These are phyloP conservation scores for Gymnocypris eckloni DNA, from an alignment of 2,797 vertebrate genomes.

Conservation along the genomic window DNA sequence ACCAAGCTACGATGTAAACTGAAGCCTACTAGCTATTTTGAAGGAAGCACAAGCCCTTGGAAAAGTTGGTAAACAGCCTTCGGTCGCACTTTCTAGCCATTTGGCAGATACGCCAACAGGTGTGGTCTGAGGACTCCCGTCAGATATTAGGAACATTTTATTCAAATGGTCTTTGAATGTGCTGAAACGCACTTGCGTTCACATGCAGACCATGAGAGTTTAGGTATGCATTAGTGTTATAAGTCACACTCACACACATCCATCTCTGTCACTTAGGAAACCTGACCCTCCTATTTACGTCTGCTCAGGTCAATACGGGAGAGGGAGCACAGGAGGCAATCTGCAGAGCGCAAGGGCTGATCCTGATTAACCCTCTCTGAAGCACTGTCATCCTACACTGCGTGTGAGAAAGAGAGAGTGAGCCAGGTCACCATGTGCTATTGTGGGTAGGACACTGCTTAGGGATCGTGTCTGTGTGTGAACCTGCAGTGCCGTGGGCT, in stretches of 20 bases:
- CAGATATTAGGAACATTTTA: background rate
- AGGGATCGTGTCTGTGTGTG: slow-evolving; percentile 14
- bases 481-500: slow-evolving; percentile 35
- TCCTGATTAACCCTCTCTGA: slow-evolving; percentile 72
- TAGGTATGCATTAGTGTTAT: background rate
- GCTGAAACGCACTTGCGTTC: background rate
- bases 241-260: slow-evolving; percentile 30
- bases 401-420: slow-evolving; percentile 47
- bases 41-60: too few relatives aligned
- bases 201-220: slow-evolving; percentile 8
- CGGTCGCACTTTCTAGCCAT: too few relatives aligned
- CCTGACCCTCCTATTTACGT: slow-evolving; percentile 26
- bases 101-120: background rate
- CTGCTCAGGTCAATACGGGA: slow-evolving; percentile 13
- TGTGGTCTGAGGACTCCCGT: background rate
- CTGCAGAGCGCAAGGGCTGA: slow-evolving; percentile 65
- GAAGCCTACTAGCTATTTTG: too few relatives aligned
- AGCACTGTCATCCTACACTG: slow-evolving; percentile 36
- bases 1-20: too few relatives aligned
- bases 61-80: too few relatives aligned
- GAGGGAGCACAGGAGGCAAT: slow-evolving; percentile 62
- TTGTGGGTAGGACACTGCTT: slow-evolving; percentile 31
- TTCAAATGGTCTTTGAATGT: background rate
- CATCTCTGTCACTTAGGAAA: slow-evolving; percentile 38
- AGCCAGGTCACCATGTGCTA: slow-evolving; percentile 46